phyloP scores from a whole-genome alignment of 1,140 invertebrate genomes.

The Drosophila orosa region DNA sequence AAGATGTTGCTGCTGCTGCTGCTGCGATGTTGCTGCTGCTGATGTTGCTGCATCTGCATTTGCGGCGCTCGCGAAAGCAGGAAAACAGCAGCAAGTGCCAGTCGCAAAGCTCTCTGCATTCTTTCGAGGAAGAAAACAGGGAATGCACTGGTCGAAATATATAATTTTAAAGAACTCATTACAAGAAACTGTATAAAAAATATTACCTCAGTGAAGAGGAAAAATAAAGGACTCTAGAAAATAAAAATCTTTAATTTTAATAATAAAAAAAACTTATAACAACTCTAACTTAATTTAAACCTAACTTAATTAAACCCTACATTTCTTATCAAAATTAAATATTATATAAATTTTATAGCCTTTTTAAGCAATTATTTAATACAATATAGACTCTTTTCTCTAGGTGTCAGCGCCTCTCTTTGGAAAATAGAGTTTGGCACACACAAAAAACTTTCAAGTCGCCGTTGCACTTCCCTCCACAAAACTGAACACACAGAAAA shows the following conservation, averaged over 20 bases:
- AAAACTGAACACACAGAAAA: slow-evolving; percentile 31
- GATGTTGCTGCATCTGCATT: slow-evolving; percentile 76
- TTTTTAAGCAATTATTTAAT: too few species aligned
- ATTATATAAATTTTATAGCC: too few species aligned
- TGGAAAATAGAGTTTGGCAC: slow-evolving; percentile 31
- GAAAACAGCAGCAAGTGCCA: slow-evolving; percentile 71
- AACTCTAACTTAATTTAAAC: too few species aligned
- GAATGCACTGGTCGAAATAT: slow-evolving; percentile 13
- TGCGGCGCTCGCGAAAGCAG: slow-evolving; percentile 73
- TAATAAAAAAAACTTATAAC: rapidly evolving
- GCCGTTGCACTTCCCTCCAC: slow-evolving; percentile 26
- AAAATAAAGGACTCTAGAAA: background rate
- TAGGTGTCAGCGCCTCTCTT: slow-evolving; percentile 15
- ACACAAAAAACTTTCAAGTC: slow-evolving; percentile 37
- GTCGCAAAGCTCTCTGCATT: slow-evolving; percentile 58
- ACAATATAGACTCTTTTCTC: slow-evolving; percentile 1
- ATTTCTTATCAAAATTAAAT: too few species aligned
- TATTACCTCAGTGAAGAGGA: background rate
- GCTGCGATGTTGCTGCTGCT: slow-evolving; percentile 37
- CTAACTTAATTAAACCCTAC: too few species aligned
- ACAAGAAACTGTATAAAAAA: rapidly evolving
- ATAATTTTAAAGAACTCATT: background rate
- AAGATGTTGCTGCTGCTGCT: slow-evolving; percentile 44
- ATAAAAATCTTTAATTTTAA: background rate
- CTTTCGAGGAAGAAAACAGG: slow-evolving; percentile 7